Percentiles rank a stretch among this genome's conserved stretches.
These are phyloP conservation scores for Osmerus mordax DNA, from an alignment of 2,113 vertebrate genomes.

Conservation along the genomic window DNA sequence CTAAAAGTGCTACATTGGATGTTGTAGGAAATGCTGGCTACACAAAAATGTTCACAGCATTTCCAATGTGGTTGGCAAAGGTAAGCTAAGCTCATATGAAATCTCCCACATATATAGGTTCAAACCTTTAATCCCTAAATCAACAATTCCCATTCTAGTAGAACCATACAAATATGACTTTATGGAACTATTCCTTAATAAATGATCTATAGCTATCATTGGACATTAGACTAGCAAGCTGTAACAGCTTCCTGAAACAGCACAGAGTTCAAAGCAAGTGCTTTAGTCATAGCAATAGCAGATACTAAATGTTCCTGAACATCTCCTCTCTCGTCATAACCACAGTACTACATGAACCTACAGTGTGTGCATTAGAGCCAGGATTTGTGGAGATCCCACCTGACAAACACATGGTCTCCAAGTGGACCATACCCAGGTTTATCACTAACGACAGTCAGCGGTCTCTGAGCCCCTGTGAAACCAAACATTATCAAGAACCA, in stretches of 20 bases:
- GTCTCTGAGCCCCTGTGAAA: neutral
- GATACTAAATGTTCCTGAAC: neutral
- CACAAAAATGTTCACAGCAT: neutral
- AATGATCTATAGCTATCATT: too few relatives aligned
- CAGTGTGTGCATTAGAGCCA: neutral
- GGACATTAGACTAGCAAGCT: neutral
- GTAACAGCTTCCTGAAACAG: neutral
- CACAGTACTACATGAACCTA: neutral
- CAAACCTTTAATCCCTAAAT: neutral
- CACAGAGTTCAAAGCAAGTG: neutral
- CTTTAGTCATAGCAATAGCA: neutral
- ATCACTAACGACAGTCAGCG: neutral
- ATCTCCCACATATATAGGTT: too few relatives aligned
- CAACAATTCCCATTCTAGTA: neutral
- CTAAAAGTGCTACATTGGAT: neutral
- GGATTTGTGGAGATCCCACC: neutral
- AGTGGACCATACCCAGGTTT: neutral
- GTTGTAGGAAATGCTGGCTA: constrained; percentile 3
- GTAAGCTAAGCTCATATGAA: neutral
- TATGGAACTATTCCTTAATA: too few relatives aligned
- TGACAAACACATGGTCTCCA: neutral
- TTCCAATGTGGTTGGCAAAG: neutral
- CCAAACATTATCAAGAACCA: neutral
- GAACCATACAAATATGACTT: too few relatives aligned
- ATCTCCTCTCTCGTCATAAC: neutral